Base-by-base conservation (phyloP, 1,140 invertebrate species). In the Theocolax elegans region DNA sequence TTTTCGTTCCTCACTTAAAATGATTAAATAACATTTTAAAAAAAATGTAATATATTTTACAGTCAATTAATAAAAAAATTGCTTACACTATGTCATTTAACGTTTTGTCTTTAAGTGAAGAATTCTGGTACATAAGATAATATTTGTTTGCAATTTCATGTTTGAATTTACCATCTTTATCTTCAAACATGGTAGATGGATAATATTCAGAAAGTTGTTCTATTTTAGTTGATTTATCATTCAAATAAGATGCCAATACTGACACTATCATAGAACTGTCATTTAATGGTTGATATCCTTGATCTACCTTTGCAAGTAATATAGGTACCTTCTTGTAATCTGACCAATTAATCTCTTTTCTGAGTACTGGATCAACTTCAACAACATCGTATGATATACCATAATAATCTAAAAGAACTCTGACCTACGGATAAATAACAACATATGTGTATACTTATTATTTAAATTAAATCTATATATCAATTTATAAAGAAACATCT, bases 191-290 rank as follows among this genome's bases (percentile, higher is more conserved):
- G 1, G 94, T 88, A 6, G 85, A 86, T 8, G 96, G 95, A 87
- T 97, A 99, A 87, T 89, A 96, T 53, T 92, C 89, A 0, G 91
- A 83, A n/a, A 97, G 83, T n/a, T 94, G 90, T 8, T 87, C 80
- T 10, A 98, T 80, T 49, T 85, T 87, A 40, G 88, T 80, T 12
- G 85, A 83, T 60, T 85, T 87, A 75, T 96, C 91, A 64, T 89
- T 76, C 1, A 98, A 79, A 77, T 91, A 92, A 3, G 95, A 94
- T 46, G 92, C 89, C 25, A 99, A 77, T 2, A 94, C 85, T 29
- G 97, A 99, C 77, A 99, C 91, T 49, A 99, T 98, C 83, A 97
- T 93, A 38, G 94, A 92, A 69, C 96, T 98, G 77, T 99, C 98
- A 77, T 95, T 92, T 66, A 99, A 83, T 87, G 96, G 94, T 86